Conservation (phyloP, 2,888 invertebrate genomes). For the Drosophila colorata region DNA sequence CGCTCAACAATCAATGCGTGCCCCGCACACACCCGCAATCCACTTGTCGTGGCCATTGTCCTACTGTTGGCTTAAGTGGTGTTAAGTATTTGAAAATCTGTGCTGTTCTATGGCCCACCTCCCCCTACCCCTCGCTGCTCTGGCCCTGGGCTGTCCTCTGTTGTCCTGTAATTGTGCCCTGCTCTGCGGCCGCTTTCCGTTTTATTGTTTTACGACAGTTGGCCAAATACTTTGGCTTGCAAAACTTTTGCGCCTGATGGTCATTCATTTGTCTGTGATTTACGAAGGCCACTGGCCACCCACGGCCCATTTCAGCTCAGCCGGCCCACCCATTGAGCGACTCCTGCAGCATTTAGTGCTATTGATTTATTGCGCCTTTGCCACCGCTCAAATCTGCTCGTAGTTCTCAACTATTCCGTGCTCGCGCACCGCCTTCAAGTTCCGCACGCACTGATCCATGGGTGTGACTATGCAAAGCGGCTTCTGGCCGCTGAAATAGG, state of each 20-base stretch:
- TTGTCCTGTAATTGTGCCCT: conserved; percentile 21
- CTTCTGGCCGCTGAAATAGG: conserved; percentile 75
- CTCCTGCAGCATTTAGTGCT: conserved; percentile 59
- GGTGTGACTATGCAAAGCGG: conserved; percentile 83
- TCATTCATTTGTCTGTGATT: conserved; percentile 79
- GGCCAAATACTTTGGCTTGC: conserved; percentile 73
- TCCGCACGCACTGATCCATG: conserved; percentile 71
- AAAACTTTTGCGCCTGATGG: conserved; percentile 73
- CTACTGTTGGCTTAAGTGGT: conserved; percentile 71
- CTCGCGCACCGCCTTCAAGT: conserved; percentile 65
- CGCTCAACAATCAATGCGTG: conserved; percentile 52
- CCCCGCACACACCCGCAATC: neutral
- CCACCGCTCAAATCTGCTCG: conserved; percentile 59
- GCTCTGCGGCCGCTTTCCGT: conserved; percentile 59
- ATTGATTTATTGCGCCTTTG: conserved; percentile 66
- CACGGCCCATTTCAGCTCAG: neutral
- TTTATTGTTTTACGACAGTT: conserved; percentile 79
- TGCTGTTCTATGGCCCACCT: conserved; percentile 29
- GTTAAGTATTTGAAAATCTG: conserved; percentile 78
- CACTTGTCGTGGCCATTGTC: conserved; percentile 61
- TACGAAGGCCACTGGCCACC: conserved; percentile 51
- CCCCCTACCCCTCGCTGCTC: too few relatives aligned
- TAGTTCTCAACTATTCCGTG: conserved; percentile 75
- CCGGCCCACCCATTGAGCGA: conserved; percentile 21
- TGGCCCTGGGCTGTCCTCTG: neutral